These are phyloP conservation scores for Pongo pygmaeus DNA, from an alignment of 2,113 vertebrate species.

Conservation along the genomic window DNA sequence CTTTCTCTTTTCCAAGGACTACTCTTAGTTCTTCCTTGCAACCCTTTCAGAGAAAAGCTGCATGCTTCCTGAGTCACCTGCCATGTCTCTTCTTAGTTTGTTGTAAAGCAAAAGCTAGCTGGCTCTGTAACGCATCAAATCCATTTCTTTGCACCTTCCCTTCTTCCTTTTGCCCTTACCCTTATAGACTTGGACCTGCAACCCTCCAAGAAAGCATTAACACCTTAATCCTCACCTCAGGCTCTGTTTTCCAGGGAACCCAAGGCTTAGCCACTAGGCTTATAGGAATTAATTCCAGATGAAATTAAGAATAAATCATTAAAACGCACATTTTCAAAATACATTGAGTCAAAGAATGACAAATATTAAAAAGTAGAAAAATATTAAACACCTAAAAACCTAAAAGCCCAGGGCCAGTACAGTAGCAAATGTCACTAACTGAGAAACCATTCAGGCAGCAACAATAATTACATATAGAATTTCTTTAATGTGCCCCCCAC, in stretches of 20 bases:
- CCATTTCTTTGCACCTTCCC: background rate
- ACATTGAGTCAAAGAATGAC: background rate
- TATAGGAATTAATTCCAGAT: background rate
- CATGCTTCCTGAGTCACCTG: background rate
- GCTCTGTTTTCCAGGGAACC: conserved; percentile 12
- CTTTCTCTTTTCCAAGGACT: background rate
- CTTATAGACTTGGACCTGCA: background rate
- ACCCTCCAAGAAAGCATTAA: conserved; percentile 18
- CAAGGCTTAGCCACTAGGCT: background rate
- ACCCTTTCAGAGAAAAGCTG: background rate
- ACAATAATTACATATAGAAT: background rate
- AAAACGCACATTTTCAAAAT: conserved; percentile 41
- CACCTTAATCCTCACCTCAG: background rate
- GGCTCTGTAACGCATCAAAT: background rate
- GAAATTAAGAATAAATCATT: conserved; percentile 39
- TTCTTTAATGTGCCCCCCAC: background rate
- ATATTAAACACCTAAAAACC: background rate
- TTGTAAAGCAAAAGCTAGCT: background rate
- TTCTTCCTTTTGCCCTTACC: background rate
- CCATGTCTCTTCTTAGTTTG: background rate
- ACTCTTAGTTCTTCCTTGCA: background rate
- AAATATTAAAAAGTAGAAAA: background rate
- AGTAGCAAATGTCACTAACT: background rate
- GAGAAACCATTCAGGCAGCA: background rate
- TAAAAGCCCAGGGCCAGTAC: background rate